These are phyloP conservation scores for Leptopilina drosophilae DNA, from an alignment of 2,888 invertebrate genomes.

Conservation along the genomic window DNA sequence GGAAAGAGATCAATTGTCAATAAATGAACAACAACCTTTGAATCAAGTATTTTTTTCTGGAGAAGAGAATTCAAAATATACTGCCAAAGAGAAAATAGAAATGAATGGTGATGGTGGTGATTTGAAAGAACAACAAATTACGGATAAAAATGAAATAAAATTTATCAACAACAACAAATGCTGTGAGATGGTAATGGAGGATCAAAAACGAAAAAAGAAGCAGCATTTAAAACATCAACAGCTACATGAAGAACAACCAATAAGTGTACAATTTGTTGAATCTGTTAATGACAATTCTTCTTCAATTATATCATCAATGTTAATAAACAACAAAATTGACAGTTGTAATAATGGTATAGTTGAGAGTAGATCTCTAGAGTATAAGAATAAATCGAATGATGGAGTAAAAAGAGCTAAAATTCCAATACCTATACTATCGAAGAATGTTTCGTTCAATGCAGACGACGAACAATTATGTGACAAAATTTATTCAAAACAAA, in stretches of 20 bases:
- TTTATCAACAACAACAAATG: not conserved
- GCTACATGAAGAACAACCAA: not conserved
- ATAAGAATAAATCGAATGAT: slow-evolving; percentile 26
- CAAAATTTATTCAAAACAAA: slow-evolving; percentile 70
- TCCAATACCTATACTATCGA: slow-evolving; percentile 72
- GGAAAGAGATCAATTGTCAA: not conserved
- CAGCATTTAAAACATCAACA: not conserved
- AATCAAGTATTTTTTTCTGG: not conserved
- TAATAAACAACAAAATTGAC: not conserved
- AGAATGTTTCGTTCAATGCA: slow-evolving; percentile 72
- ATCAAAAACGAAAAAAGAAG: not conserved
- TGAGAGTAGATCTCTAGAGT: not conserved
- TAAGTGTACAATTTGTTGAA: not conserved
- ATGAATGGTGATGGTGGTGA: not conserved
- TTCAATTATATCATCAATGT: slow-evolving; percentile 9
- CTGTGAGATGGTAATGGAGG: not conserved
- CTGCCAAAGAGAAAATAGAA: not conserved
- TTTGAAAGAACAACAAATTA: not conserved
- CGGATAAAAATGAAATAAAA: not conserved
- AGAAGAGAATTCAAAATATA: not conserved
- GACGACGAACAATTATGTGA: slow-evolving; percentile 68
- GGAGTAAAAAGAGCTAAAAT: slow-evolving; percentile 65
- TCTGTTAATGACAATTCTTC: not conserved
- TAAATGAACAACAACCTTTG: not conserved
- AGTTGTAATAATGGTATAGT: not conserved